Evolutionary conservation across 2,797 vertebrate genomes (phyloP).

Genomic region (Microctenopoma stevenorrisi): DNA sequence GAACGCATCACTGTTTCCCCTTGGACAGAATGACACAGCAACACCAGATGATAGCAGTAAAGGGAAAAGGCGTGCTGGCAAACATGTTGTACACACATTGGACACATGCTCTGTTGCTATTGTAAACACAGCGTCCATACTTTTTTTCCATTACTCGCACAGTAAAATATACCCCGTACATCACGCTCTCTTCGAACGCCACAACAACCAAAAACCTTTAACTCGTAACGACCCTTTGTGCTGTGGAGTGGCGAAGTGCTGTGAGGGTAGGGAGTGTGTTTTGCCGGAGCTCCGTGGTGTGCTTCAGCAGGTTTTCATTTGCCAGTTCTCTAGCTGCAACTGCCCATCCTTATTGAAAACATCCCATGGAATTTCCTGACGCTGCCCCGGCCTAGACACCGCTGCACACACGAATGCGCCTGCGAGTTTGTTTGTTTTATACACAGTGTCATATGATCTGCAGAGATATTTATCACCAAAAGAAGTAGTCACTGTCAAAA

Average conservation of each 20-base stretch:
- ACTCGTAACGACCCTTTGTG: constrained; percentile 40
- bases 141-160: constrained; percentile 37
- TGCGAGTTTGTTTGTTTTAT: constrained; percentile 34
- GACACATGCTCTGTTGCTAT: constrained; percentile 49
- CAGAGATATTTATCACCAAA: constrained; percentile 55
- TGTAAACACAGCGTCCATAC: constrained; percentile 45
- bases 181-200: constrained; percentile 1
- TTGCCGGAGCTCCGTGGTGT: constrained; percentile 52
- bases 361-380: constrained; percentile 86
- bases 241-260: constrained; percentile 22
- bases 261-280: constrained; percentile 42
- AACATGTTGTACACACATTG: constrained; percentile 28
- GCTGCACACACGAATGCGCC: constrained; percentile 37
- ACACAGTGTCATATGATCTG: constrained; percentile 52
- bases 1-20: constrained; percentile 61
- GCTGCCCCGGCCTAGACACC: constrained; percentile 71
- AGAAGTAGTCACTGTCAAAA: constrained; percentile 57
- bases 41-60: constrained; percentile 52
- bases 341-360: constrained; percentile 82
- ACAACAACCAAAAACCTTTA: constrained; percentile 40
- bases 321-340: constrained; percentile 69
- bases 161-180: constrained; percentile 16
- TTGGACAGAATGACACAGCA: constrained; percentile 49
- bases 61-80: constrained; percentile 25
- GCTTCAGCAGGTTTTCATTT: constrained; percentile 83